Percentiles rank a stretch among this genome's conserved stretches.
These are phyloP conservation scores for Masticophis lateralis DNA, from an alignment of 2,797 vertebrate genomes.

Conservation along the genomic window DNA sequence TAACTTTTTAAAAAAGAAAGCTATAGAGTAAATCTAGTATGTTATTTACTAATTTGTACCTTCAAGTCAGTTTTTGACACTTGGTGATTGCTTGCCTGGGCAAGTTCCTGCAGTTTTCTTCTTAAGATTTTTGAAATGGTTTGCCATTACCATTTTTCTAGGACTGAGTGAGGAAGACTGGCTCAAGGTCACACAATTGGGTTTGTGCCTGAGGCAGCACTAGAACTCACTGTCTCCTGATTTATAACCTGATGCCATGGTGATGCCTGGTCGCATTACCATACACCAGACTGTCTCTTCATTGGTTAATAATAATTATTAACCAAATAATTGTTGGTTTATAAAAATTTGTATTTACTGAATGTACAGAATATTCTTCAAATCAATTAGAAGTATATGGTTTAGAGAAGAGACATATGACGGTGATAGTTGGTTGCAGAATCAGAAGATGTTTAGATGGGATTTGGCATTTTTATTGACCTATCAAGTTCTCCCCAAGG, in stretches of 20 bases:
- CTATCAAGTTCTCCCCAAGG: not conserved
- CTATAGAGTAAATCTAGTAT: not conserved
- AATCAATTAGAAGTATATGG: not conserved
- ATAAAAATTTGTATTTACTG: not conserved
- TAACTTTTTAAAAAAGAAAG: not conserved
- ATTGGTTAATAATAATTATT: not conserved
- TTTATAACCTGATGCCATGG: not conserved
- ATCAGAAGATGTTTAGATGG: not conserved
- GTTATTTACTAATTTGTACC: not conserved
- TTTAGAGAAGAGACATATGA: not conserved
- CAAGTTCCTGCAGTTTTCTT: not conserved
- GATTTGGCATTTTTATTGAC: not conserved
- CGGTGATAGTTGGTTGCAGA: not conserved
- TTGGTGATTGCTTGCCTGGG: not conserved
- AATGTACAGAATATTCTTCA: not conserved
- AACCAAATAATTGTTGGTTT: not conserved
- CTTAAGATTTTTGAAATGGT: not conserved
- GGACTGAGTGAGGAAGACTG: not conserved
- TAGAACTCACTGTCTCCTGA: not conserved
- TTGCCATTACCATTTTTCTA: not conserved
- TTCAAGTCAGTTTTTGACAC: not conserved
- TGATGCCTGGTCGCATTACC: rapidly evolving
- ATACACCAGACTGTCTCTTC: not conserved
- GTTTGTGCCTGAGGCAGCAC: not conserved
- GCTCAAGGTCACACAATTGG: not conserved